These are phyloP conservation scores for Magallana ariakensis DNA, from an alignment of 1,140 invertebrate genomes.

Conservation along the genomic window DNA sequence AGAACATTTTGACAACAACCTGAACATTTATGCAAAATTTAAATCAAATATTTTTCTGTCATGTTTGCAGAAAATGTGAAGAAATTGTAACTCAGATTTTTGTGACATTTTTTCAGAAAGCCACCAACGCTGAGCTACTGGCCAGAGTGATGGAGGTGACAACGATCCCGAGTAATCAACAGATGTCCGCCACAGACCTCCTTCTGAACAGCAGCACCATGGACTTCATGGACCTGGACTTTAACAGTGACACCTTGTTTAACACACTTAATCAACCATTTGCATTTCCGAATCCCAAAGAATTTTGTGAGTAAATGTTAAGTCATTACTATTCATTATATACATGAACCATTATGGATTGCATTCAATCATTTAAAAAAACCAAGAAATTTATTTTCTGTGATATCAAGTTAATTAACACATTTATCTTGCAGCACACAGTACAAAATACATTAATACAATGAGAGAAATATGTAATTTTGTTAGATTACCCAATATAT, in stretches of 20 bases:
- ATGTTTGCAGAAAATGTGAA: too few relatives aligned
- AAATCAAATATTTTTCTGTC: too few relatives aligned
- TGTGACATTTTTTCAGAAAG: constrained; percentile 32
- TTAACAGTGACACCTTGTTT: constrained; percentile 88
- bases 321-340: too few relatives aligned
- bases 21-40: too few relatives aligned
- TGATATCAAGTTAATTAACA: background rate
- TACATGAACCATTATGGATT: too few relatives aligned
- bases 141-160: constrained; percentile 63
- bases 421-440: too few relatives aligned
- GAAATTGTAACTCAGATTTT: too few relatives aligned
- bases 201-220: constrained; percentile 59
- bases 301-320: constrained; percentile 88
- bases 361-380: background rate
- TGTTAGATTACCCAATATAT: background rate
- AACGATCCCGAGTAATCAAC: constrained; percentile 57
- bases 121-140: constrained; percentile 59
- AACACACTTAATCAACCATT: constrained; percentile 89
- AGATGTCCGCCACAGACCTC: constrained; percentile 68
- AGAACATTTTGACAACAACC: too few relatives aligned
- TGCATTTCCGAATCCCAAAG: constrained; percentile 96
- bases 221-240: constrained; percentile 83
- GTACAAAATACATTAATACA: too few relatives aligned
- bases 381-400: background rate
- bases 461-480: too few relatives aligned